Evolutionary conservation across 2,113 vertebrate species (phyloP).

Genomic region (Pygoscelis adeliae): DNA sequence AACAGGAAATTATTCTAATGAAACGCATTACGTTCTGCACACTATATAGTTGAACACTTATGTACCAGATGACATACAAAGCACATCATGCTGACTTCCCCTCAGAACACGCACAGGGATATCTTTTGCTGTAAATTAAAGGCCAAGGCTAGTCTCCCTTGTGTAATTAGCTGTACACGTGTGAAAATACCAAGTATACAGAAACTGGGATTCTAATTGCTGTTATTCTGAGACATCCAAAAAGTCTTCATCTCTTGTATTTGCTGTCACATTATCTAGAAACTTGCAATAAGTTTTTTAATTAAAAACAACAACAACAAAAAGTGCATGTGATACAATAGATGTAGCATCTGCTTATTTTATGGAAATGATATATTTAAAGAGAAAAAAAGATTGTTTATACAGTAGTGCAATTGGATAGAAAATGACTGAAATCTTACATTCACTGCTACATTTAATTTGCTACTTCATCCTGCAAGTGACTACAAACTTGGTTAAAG

Average conservation of each 20-base stretch:
- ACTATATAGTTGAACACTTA: neutral
- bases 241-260: neutral
- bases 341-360: neutral
- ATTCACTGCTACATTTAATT: neutral
- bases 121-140: neutral
- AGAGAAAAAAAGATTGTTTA: neutral
- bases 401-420: neutral
- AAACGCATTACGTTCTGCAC: neutral
- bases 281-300: neutral
- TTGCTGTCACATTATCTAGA: neutral
- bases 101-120: neutral
- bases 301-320: neutral
- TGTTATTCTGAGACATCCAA: neutral
- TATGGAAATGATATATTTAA: neutral
- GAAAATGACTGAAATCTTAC: neutral
- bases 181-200: neutral
- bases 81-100: neutral
- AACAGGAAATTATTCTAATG: neutral
- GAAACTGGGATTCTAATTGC: neutral
- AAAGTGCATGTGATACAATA: neutral
- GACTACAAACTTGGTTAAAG: neutral
- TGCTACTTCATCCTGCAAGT: neutral
- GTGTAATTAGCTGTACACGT: conserved; percentile 33
- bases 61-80: neutral
- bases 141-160: neutral